Conservation (phyloP, 2,797 vertebrate genomes). For the Meda fulgida region DNA sequence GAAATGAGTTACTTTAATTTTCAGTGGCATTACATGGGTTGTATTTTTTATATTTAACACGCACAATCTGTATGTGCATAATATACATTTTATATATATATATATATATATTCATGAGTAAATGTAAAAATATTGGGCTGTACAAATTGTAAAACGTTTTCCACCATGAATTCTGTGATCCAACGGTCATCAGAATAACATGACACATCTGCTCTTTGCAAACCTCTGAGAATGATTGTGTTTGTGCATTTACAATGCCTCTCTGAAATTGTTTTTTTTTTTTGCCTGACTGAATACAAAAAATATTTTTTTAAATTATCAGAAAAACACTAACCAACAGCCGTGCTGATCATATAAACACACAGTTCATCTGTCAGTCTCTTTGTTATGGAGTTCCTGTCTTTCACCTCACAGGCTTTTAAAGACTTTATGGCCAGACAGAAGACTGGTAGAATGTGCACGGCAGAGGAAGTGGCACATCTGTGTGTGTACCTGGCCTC, state of each 20-base stretch:
- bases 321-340: not conserved
- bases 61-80: no score
- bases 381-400: not conserved
- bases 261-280: no score
- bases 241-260: not conserved
- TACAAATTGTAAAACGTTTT: not conserved
- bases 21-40: no score
- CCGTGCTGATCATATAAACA: not conserved
- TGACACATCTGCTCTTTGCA: not conserved
- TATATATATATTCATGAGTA: no score
- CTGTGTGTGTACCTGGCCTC: slow-evolving; percentile 95
- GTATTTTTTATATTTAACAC: no score
- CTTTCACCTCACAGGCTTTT: slow-evolving; percentile 75
- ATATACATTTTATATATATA: no score
- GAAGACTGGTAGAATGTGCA: slow-evolving; percentile 90
- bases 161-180: not conserved
- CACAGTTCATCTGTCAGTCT: not conserved
- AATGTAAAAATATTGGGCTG: not conserved
- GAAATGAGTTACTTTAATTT: no score
- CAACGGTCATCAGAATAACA: not conserved
- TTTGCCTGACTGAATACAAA: not conserved
- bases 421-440: slow-evolving; percentile 91
- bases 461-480: slow-evolving; percentile 89
- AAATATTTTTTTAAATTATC: not conserved
- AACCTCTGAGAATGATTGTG: not conserved